Percentiles rank a stretch among this genome's conserved stretches.
These are phyloP conservation scores for Ceriagrion tenellum DNA, from an alignment of 2,888 invertebrate species.

Conservation along the genomic window DNA sequence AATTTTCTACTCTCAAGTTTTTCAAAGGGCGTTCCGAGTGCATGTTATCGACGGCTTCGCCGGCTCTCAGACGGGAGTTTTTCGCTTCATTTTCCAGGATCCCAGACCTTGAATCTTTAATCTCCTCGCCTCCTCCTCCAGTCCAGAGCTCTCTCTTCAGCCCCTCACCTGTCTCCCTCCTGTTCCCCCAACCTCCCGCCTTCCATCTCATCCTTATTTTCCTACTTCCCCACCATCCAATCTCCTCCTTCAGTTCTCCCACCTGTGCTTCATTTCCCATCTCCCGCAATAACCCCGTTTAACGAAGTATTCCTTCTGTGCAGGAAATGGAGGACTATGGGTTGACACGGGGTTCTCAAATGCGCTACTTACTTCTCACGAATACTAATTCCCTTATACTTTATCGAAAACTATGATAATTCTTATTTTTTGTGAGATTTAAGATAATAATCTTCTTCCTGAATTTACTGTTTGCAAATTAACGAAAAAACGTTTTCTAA, in stretches of 20 bases:
- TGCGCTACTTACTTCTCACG: neutral
- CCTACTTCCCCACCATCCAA: neutral
- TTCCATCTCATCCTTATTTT: neutral
- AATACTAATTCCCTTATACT: neutral
- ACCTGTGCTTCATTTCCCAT: neutral
- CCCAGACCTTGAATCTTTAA: constrained; percentile 26
- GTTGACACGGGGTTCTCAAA: neutral
- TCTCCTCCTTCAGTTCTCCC: too few species aligned
- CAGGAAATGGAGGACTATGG: neutral
- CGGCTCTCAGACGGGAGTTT: neutral
- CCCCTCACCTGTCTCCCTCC: too few species aligned
- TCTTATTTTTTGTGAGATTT: neutral
- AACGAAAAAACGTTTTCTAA: too few species aligned
- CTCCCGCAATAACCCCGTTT: neutral
- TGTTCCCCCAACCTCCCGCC: neutral
- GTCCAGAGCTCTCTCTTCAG: neutral
- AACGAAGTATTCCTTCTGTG: neutral
- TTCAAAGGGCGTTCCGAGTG: neutral
- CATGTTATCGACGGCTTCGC: neutral
- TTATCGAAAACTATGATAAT: neutral
- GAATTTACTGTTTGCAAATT: too few species aligned
- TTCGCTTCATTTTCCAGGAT: neutral
- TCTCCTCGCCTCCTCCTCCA: neutral
- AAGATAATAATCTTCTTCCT: too few species aligned
- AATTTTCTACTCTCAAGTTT: neutral